These are phyloP conservation scores for Coenonympha glycerion DNA, from an alignment of 2,888 invertebrate species.

Conservation along the genomic window DNA sequence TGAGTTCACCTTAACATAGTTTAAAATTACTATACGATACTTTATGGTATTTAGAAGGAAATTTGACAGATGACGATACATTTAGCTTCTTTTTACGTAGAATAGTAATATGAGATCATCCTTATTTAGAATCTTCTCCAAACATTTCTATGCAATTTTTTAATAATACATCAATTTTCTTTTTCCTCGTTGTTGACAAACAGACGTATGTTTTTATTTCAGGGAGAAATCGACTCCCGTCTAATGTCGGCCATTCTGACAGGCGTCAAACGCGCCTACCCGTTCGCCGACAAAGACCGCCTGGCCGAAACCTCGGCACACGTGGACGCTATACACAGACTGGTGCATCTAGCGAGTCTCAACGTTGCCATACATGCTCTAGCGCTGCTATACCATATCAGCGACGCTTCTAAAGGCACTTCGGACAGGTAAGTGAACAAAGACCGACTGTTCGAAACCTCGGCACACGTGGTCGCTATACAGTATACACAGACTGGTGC, in stretches of 20 bases:
- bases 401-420: conserved; percentile 63
- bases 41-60: no score
- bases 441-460: no score
- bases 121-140: no score
- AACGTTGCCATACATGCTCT: conserved; percentile 75
- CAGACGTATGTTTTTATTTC: conserved; percentile 20
- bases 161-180: no score
- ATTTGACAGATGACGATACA: no score
- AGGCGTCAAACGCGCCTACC: conserved; percentile 89
- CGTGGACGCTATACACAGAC: conserved; percentile 82
- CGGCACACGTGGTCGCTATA: conserved; percentile 81
- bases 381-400: conserved; percentile 71
- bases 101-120: no score
- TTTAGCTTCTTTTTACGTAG: no score
- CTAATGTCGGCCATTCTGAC: conserved; percentile 86
- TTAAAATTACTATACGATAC: no score
- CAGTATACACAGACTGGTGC: conserved; percentile 85
- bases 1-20: no score
- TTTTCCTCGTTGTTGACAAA: no score
- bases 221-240: conserved; percentile 84
- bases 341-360: conserved; percentile 83
- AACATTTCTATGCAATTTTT: no score
- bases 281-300: conserved; percentile 82
- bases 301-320: conserved; percentile 74
- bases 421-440: conserved; percentile 77